A percentile compares a stretch with the other conserved stretches of the same genome.
These are phyloP conservation scores for Fragum fragum DNA, from an alignment of 2,888 invertebrate genomes.

Conservation along the genomic window DNA sequence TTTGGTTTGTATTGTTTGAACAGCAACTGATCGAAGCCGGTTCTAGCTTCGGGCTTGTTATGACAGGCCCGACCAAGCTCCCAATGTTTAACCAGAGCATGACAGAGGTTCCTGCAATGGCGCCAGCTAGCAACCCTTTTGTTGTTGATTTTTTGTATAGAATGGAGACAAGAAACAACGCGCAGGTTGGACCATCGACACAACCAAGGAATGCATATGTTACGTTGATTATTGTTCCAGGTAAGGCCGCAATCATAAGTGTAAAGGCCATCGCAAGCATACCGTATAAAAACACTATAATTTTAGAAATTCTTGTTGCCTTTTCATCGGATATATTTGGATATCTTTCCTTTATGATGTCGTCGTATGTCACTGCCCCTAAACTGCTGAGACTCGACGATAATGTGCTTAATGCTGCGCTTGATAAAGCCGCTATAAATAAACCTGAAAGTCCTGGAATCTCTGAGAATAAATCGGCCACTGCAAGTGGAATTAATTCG, in stretches of 20 bases:
- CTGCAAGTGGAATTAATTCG: constrained; percentile 36
- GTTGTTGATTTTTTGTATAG: constrained; percentile 19
- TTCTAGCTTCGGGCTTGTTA: neutral
- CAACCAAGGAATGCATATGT: constrained; percentile 1
- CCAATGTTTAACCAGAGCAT: constrained; percentile 18
- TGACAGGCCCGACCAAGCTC: neutral
- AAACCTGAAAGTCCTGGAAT: constrained; percentile 53
- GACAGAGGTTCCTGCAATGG: neutral
- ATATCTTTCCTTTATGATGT: constrained; percentile 44
- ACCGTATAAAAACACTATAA: constrained; percentile 6
- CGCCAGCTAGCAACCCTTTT: neutral
- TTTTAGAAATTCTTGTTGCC: constrained; percentile 7
- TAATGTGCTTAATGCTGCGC: constrained; percentile 52
- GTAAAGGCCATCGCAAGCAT: constrained; percentile 7
- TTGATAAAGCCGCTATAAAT: constrained; percentile 49
- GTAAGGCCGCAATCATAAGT: neutral
- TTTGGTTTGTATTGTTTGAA: neutral
- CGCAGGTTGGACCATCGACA: constrained; percentile 1
- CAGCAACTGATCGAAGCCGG: neutral
- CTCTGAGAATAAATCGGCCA: constrained; percentile 42
- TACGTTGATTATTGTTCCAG: neutral
- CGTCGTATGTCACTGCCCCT: constrained; percentile 52
- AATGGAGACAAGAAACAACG: constrained; percentile 9
- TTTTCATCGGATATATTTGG: constrained; percentile 8
- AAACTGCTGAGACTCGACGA: constrained; percentile 54